phyloP scores from a whole-genome alignment of 30 jellyfish, hydroid and myxozoan species.

The Chironex yamaguchii region DNA sequence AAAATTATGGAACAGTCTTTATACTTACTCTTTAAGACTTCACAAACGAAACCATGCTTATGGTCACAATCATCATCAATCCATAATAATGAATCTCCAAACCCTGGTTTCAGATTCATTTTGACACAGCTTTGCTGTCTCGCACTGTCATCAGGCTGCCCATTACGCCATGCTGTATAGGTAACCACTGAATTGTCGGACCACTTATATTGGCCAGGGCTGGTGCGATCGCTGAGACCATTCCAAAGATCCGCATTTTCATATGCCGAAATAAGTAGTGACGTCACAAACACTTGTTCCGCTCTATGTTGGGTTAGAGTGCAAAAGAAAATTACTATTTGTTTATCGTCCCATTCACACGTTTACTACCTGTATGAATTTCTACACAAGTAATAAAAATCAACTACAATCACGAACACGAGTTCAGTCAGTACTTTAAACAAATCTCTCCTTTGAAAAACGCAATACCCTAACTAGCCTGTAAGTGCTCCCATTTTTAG shows the following conservation, averaged over 20 bases:
- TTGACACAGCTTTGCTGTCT: slow-evolving; percentile 82
- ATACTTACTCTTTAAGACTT: slow-evolving; percentile 70
- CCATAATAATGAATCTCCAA: slow-evolving; percentile 73
- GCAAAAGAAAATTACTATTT: neutral
- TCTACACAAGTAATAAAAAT: neutral
- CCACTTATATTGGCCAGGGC: slow-evolving; percentile 82
- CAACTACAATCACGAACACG: too few relatives aligned
- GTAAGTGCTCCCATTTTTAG: too few relatives aligned
- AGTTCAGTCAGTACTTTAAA: too few relatives aligned
- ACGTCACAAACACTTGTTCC: slow-evolving; percentile 70
- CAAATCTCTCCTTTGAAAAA: too few relatives aligned
- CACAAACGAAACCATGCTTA: slow-evolving; percentile 75
- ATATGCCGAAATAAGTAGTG: slow-evolving; percentile 66
- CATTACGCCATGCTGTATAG: slow-evolving; percentile 88
- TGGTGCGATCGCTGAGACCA: slow-evolving; percentile 73
- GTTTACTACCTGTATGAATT: too few relatives aligned
- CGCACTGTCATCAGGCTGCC: slow-evolving; percentile 92
- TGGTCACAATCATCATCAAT: slow-evolving; percentile 67
- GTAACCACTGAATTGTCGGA: slow-evolving; percentile 68
- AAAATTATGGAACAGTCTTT: neutral
- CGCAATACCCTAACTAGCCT: too few relatives aligned
- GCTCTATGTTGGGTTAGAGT: slow-evolving; percentile 24
- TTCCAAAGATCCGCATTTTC: slow-evolving; percentile 80
- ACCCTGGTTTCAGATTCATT: slow-evolving; percentile 70
- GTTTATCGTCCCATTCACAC: neutral